Conservation (phyloP, 2,113 vertebrate genomes). For the Strigops habroptila region DNA sequence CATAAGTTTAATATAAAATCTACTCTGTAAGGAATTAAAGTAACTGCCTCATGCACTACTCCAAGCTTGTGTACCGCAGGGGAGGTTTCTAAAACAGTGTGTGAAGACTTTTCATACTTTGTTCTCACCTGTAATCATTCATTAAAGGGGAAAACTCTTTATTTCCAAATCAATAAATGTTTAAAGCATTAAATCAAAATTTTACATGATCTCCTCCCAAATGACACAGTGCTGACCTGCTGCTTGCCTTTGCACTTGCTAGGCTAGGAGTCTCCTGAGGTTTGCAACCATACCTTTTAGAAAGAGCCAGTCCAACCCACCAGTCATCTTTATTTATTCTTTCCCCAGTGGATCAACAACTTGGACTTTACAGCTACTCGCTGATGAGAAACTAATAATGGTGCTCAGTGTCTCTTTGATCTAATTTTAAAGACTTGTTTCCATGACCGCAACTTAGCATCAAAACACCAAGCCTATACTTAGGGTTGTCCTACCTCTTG, state of each 20-base stretch:
- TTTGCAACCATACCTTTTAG: neutral
- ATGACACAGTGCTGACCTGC: neutral
- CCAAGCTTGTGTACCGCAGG: neutral
- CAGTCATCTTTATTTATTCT: neutral
- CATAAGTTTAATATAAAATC: neutral
- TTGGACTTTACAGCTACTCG: neutral
- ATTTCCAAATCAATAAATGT: neutral
- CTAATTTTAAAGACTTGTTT: neutral
- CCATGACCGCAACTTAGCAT: neutral
- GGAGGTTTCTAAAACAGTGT: neutral
- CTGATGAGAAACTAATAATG: neutral
- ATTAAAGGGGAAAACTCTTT: neutral
- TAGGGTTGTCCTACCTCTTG: neutral
- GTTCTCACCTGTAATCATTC: accelerated
- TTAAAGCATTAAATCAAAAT: neutral
- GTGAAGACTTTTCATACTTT: neutral
- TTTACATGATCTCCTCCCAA: neutral
- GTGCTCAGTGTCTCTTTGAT: neutral
- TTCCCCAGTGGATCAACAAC: neutral
- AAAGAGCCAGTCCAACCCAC: neutral
- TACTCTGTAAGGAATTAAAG: neutral
- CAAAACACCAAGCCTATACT: neutral
- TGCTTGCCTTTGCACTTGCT: neutral
- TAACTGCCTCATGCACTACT: accelerated
- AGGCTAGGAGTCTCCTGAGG: neutral